These are phyloP conservation scores for Mustelus asterias DNA, from an alignment of 2,113 vertebrate species.

Conservation along the genomic window DNA sequence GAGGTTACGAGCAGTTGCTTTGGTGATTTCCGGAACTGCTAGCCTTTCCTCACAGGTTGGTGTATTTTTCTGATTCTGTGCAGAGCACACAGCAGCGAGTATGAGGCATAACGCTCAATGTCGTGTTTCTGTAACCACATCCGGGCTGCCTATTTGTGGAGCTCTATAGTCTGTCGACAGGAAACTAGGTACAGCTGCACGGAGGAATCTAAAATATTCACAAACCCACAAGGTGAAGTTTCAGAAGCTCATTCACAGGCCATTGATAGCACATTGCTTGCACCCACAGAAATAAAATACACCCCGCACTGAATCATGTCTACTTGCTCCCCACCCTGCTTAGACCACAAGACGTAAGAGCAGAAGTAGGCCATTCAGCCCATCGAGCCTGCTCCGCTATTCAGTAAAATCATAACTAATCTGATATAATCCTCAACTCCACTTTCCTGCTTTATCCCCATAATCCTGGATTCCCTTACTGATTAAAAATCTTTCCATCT, in stretches of 20 bases:
- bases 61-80: not conserved
- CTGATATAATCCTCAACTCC: no score
- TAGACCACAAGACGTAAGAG: no score
- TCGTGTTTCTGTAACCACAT: not conserved
- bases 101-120: not conserved
- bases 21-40: not conserved
- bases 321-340: not conserved
- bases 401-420: no score
- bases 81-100: not conserved
- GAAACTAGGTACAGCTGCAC: not conserved
- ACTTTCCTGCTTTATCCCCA: no score
- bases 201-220: not conserved
- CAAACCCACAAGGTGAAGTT: conserved; percentile 8
- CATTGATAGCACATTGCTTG: not conserved
- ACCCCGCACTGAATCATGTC: not conserved
- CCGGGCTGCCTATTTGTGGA: not conserved
- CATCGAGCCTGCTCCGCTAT: no score
- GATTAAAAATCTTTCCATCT: no score
- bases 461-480: no score
- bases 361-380: no score
- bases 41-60: not conserved
- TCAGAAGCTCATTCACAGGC: not conserved
- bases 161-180: not conserved
- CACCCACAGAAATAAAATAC: not conserved
- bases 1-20: no score